Evolutionary conservation across 2,797 vertebrate species (phyloP).

Genomic region (Borostomias antarcticus): DNA sequence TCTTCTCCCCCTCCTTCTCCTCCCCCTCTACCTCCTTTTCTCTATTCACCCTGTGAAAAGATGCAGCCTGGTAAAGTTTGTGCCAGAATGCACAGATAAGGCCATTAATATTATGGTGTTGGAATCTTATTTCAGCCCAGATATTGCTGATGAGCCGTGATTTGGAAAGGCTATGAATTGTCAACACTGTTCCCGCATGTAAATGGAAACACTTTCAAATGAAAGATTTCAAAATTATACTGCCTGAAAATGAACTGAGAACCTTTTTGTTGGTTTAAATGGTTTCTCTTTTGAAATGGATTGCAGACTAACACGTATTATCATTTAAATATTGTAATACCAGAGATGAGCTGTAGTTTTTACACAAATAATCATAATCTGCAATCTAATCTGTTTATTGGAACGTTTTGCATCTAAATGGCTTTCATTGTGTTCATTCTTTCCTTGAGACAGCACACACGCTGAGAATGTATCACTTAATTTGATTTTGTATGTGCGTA

Average conservation of each 20-base stretch:
- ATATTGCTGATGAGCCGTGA: slow-evolving; percentile 68
- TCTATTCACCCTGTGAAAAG: slow-evolving; percentile 34
- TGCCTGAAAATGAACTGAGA: slow-evolving; percentile 55
- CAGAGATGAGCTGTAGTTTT: slow-evolving; percentile 64
- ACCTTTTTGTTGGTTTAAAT: slow-evolving; percentile 57
- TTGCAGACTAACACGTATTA: slow-evolving; percentile 64
- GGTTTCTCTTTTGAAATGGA: slow-evolving; percentile 60
- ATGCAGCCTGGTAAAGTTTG: slow-evolving; percentile 27
- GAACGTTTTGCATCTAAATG: slow-evolving; percentile 63
- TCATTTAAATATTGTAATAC: slow-evolving; percentile 67
- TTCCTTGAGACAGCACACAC: slow-evolving; percentile 43
- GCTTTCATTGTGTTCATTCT: slow-evolving; percentile 56
- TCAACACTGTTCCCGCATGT: slow-evolving; percentile 54
- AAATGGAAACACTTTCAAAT: slow-evolving; percentile 63
- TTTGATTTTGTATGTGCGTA: slow-evolving; percentile 35
- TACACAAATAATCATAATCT: slow-evolving; percentile 66
- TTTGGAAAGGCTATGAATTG: slow-evolving; percentile 65
- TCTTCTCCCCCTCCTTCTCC: slow-evolving; percentile 11
- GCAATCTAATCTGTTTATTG: slow-evolving; percentile 65
- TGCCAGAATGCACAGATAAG: slow-evolving; percentile 47
- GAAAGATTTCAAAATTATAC: slow-evolving; percentile 67
- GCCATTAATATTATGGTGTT: slow-evolving; percentile 62
- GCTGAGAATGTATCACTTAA: slow-evolving; percentile 59
- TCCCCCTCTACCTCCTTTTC: slow-evolving; percentile 3
- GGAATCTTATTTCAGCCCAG: slow-evolving; percentile 56